Evolutionary conservation across 2,113 vertebrate genomes (phyloP).

Genomic region (Sebastes fasciatus): DNA sequence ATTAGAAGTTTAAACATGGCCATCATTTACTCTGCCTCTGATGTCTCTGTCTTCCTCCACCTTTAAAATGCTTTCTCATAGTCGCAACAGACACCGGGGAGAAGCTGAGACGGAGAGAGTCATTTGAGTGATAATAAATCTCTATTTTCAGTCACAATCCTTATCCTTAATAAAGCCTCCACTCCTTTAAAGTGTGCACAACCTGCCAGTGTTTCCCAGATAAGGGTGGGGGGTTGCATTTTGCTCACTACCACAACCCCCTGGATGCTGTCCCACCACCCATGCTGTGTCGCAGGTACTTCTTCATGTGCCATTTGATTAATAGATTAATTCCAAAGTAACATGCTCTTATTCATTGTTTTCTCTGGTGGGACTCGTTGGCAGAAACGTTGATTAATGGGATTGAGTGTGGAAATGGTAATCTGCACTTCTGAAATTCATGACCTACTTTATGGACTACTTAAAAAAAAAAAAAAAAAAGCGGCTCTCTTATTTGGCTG

Average conservation of each 20-base stretch:
- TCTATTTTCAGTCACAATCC: slow-evolving; percentile 6
- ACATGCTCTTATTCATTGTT: slow-evolving; percentile 79
- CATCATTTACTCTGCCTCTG: slow-evolving; percentile 36
- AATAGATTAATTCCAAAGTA: slow-evolving; percentile 82
- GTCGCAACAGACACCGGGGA: not conserved
- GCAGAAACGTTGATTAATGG: slow-evolving; percentile 81
- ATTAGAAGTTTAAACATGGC: slow-evolving; percentile 48
- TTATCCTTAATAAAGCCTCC: slow-evolving; percentile 2
- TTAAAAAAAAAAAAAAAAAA: slow-evolving; percentile 53
- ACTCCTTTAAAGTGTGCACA: not conserved
- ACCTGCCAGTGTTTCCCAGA: slow-evolving; percentile 8
- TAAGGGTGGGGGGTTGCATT: not conserved
- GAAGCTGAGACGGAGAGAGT: not conserved
- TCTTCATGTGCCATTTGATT: slow-evolving; percentile 77
- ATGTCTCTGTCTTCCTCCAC: slow-evolving; percentile 26
- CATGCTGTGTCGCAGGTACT: slow-evolving; percentile 57
- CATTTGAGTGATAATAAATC: not conserved
- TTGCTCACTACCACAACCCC: slow-evolving; percentile 34
- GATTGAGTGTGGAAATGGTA: slow-evolving; percentile 73
- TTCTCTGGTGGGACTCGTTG: slow-evolving; percentile 77
- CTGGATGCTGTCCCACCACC: slow-evolving; percentile 16
- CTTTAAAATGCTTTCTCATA: slow-evolving; percentile 1
- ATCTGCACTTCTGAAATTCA: slow-evolving; percentile 79
- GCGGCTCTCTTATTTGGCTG: slow-evolving; percentile 26
- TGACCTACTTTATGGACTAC: slow-evolving; percentile 83